Evolutionary conservation across 2,888 invertebrate species (phyloP).

Genomic region (Drosophila quinaria): DNA sequence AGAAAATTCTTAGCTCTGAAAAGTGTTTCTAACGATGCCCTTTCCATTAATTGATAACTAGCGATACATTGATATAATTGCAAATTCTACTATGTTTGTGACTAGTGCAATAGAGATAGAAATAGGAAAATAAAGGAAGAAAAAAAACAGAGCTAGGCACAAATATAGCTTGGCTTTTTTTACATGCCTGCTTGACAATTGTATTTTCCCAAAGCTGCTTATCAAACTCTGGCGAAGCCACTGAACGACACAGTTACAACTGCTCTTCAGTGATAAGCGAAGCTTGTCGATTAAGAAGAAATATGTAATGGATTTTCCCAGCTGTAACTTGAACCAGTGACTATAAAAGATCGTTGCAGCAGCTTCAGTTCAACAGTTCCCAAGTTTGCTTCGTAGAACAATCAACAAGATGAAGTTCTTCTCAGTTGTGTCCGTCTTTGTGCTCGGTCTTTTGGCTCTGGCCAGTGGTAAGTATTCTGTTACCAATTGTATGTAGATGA

Average conservation of each 20-base stretch:
- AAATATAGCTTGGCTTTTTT: no score
- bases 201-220: slow-evolving; percentile 1
- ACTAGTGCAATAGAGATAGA: no score
- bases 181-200: background rate
- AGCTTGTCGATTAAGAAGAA: background rate
- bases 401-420: slow-evolving; percentile 8
- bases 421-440: background rate
- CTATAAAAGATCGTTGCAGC: slow-evolving; percentile 1
- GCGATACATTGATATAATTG: no score
- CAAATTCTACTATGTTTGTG: no score
- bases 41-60: no score
- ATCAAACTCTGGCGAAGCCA: background rate
- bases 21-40: no score
- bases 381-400: background rate
- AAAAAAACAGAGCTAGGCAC: no score
- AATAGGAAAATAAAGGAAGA: no score
- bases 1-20: no score
- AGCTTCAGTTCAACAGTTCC: background rate
- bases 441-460: background rate
- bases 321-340: background rate
- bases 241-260: background rate
- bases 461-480: background rate
- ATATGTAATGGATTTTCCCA: background rate
- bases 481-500: background rate
- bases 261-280: background rate